Base-by-base conservation (phyloP, 2,888 invertebrate genomes). In the Kuschelorhynchus macadamiae region DNA sequence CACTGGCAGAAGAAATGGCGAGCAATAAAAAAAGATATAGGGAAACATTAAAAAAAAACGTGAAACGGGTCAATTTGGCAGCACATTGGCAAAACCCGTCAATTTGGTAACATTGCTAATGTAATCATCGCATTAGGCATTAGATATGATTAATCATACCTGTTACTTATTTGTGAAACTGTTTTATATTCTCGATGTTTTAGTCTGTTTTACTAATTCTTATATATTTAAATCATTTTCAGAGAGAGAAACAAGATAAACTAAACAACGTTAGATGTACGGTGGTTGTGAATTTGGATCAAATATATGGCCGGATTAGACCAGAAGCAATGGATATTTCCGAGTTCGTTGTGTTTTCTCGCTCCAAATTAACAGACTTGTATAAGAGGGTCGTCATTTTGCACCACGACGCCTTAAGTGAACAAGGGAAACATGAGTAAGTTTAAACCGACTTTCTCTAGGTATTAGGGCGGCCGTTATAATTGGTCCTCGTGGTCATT, bases 221-320 rank as follows among this genome's bases (percentile, higher is more conserved):
- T n/a, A n/a, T n/a, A n/a, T 2, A 20, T 25, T 1, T 46, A 33
- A n/a, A 49, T 25, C 1, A 12, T 1, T 77, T 82, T 12, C 75
- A 93, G 91, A 85, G 87, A 76, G 88, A 90, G 80, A 90, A 92
- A 81, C 95, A 95, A 81, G 86, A 86, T 67, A 87, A 91, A 79
- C 82, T 96, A 78, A 96, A 96, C 78, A 89, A 93, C 61, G 89
- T 96, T 1, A 88, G 91, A 53, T 86, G 89, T 63, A 88, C 90
- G 1, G 87, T 92, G 0, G 83, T 93, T 5, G 77, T 94, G 17
- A 88, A 88, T 30, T 87, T 92, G 76, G 87, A 90, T 78, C 94
- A 93, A 78, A 84, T 94, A 17, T 87, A 88, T 76, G 86, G 88
- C 75, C 84, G 87, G 42, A 83, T 87, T 3, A n/a, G 14, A 2